phyloP scores from a whole-genome alignment of 2,888 invertebrate species.

The Nineta flava region DNA sequence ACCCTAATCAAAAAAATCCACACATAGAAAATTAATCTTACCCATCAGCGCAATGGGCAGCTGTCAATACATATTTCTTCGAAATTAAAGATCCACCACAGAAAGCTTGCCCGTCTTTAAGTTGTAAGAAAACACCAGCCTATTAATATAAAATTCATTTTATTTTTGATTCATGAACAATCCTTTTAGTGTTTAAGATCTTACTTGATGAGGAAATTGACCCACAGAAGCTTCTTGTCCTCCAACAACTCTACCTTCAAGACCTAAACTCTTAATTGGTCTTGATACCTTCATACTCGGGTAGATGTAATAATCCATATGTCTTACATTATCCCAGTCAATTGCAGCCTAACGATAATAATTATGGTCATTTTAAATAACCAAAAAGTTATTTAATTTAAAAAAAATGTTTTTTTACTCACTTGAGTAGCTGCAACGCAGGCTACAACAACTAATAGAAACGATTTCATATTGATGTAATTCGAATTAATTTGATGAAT shows the following conservation, averaged over 20 bases:
- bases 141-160: neutral
- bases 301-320: neutral
- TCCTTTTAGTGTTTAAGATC: neutral
- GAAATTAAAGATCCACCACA: conserved; percentile 4
- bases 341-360: neutral
- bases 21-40: neutral
- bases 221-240: neutral
- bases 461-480: too few relatives aligned
- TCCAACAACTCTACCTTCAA: neutral
- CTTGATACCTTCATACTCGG: neutral
- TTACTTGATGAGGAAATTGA: neutral
- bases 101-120: neutral
- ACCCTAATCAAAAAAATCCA: too few relatives aligned
- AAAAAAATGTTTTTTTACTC: too few relatives aligned
- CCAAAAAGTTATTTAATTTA: too few relatives aligned
- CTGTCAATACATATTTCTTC: neutral
- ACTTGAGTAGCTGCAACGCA: too few relatives aligned
- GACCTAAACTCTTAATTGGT: too few relatives aligned
- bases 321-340: neutral
- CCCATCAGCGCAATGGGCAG: conserved; percentile 3
- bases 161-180: neutral
- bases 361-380: too few relatives aligned
- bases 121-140: conserved; percentile 2
- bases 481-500: too few relatives aligned
- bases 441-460: too few relatives aligned